Evolutionary conservation across 2,888 invertebrate genomes (phyloP).

Genomic region (Plebejus melissa): DNA sequence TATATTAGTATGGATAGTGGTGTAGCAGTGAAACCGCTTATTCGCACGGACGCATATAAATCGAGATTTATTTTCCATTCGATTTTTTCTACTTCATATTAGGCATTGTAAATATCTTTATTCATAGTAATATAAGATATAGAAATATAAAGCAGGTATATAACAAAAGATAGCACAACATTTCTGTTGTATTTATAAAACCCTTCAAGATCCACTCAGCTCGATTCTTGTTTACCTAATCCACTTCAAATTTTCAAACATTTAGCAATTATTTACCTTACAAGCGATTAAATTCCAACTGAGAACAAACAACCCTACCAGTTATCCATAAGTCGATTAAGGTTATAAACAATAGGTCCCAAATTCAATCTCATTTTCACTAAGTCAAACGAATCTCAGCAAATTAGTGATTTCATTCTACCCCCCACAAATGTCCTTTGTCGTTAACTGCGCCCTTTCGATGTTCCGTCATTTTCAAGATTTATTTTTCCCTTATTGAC

Average conservation of each 20-base stretch:
- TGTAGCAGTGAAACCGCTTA: too few species aligned
- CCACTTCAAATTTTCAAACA: neutral
- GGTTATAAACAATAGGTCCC: slow-evolving; percentile 27
- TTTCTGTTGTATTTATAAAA: too few species aligned
- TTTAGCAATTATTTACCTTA: neutral
- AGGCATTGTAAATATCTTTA: too few species aligned
- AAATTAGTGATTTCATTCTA: slow-evolving; percentile 35
- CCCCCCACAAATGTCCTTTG: slow-evolving; percentile 18
- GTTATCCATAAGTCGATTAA: slow-evolving; percentile 7
- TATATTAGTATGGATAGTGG: too few species aligned
- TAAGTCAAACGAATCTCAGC: slow-evolving; percentile 31
- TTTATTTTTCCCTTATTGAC: slow-evolving; percentile 17
- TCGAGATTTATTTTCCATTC: too few species aligned
- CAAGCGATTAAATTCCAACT: neutral
- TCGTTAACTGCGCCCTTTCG: slow-evolving; percentile 22
- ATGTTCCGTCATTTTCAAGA: slow-evolving; percentile 7
- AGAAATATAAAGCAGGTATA: too few species aligned
- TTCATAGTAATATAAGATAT: too few species aligned
- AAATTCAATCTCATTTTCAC: slow-evolving; percentile 33
- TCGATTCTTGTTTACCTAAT: neutral
- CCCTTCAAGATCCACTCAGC: neutral
- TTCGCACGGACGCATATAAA: too few species aligned
- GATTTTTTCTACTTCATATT: too few species aligned
- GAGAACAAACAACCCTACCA: neutral
- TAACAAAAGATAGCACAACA: too few species aligned